phyloP scores from a whole-genome alignment of 2,888 invertebrate genomes.

The Ctena decussata region DNA sequence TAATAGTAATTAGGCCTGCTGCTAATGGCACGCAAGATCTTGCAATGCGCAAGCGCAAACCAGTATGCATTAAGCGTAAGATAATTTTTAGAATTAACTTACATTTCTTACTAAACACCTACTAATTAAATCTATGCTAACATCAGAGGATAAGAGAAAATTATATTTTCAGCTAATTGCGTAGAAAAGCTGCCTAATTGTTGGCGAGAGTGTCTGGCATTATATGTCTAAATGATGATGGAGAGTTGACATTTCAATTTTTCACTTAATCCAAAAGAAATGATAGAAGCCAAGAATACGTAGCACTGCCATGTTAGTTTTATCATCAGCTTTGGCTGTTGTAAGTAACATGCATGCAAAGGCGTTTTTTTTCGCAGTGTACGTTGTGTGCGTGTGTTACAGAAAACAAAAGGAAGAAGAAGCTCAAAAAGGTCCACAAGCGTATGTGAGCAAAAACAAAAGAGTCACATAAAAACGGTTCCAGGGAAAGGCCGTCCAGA shows the following conservation, averaged over 20 bases:
- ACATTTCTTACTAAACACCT: conserved; percentile 14
- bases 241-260: background rate
- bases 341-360: too few species aligned
- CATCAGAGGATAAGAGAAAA: background rate
- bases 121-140: background rate
- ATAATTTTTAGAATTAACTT: conserved; percentile 8
- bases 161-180: background rate
- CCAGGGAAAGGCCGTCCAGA: too few species aligned
- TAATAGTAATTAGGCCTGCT: conserved; percentile 5
- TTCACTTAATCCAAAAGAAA: background rate
- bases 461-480: too few species aligned
- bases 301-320: too few species aligned
- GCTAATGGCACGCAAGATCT: background rate
- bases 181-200: background rate
- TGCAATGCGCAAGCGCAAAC: background rate
- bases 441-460: too few species aligned
- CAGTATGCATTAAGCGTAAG: background rate
- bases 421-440: too few species aligned
- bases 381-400: too few species aligned
- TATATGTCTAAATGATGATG: background rate
- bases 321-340: too few species aligned
- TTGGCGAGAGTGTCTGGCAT: background rate
- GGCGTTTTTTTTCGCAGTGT: too few species aligned
- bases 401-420: too few species aligned
- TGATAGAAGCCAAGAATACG: background rate